Evolutionary conservation across 2,113 vertebrate genomes (phyloP), one percentile per base, ranked within the genome.

Genomic region (Caranx melampygus): DNA sequence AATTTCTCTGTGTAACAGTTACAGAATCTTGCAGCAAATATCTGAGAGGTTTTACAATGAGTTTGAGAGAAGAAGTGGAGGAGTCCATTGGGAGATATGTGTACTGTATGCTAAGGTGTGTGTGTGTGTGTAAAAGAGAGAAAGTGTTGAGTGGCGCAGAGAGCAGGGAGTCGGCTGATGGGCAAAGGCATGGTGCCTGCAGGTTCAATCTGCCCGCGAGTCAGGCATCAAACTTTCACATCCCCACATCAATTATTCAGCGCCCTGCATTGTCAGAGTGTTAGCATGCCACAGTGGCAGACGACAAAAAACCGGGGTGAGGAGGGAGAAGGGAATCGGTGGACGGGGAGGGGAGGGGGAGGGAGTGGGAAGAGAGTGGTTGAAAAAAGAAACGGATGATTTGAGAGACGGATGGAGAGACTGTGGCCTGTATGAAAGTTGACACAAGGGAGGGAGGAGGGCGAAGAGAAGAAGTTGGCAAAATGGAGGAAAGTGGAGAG

Each of bases 151-250:
- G 75, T 85, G 83, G 81, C 75, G 58, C 67, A 84, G 68, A 78
- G 79, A 86, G 78, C 79, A 82, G 87, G 82, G 84, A 89, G 89
- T 75, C 78, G 75, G 89, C 89, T 88, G 85, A 91, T 89, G 90
- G 91, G 91, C 84, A 92, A 89, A 91, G 87, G 81, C 81, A 84
- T 70, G 79, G 81, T 90, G 87, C 90, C 91, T 92, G 89, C 92
- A 92, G 93, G 94, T 95, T 94, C 92, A 94, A 94, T 92, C 93
- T 93, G 92, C 93, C 93, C 89, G 81, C 66, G 62, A 94, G 93
- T 92, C 88, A 94, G 74, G 86, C 92, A 94, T 94, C 93, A 94
- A 94, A 94, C 94, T 94, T 95, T 94, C 92, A 94, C 88, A 88
- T 94, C 84, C 84, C 81, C 77, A 84, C 88, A 94, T 95, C 90